These are phyloP conservation scores for Mus pahari DNA, from an alignment of 2,113 vertebrate species.

Conservation along the genomic window DNA sequence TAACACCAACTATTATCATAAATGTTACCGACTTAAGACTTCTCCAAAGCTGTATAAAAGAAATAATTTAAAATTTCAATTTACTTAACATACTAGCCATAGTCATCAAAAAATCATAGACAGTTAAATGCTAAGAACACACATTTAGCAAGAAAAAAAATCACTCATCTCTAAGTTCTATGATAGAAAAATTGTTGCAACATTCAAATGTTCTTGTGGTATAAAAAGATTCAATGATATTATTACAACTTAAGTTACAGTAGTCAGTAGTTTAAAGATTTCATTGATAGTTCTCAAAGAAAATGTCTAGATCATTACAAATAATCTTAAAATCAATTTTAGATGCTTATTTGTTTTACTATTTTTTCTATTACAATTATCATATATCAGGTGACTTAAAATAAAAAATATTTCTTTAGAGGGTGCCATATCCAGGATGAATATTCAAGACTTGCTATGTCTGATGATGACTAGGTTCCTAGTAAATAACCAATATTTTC, in stretches of 20 bases:
- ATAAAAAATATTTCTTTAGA: background rate
- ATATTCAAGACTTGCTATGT: background rate
- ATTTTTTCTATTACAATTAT: background rate
- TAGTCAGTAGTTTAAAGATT: background rate
- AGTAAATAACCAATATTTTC: background rate
- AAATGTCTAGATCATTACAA: background rate
- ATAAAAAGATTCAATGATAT: background rate
- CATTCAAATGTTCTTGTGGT: background rate
- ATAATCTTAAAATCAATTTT: background rate
- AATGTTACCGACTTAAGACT: background rate
- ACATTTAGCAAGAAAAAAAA: background rate
- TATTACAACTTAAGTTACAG: background rate
- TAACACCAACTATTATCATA: background rate
- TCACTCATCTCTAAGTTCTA: background rate
- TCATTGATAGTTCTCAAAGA: background rate
- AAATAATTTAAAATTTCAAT: background rate
- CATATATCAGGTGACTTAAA: background rate
- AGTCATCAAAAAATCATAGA: background rate
- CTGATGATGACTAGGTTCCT: background rate
- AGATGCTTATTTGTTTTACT: background rate
- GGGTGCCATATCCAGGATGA: background rate
- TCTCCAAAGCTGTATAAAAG: background rate
- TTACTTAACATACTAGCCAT: background rate
- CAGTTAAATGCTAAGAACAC: background rate
- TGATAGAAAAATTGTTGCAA: background rate